Base-by-base conservation (phyloP, 2,797 vertebrate species). In the Podarcis lilfordi region DNA sequence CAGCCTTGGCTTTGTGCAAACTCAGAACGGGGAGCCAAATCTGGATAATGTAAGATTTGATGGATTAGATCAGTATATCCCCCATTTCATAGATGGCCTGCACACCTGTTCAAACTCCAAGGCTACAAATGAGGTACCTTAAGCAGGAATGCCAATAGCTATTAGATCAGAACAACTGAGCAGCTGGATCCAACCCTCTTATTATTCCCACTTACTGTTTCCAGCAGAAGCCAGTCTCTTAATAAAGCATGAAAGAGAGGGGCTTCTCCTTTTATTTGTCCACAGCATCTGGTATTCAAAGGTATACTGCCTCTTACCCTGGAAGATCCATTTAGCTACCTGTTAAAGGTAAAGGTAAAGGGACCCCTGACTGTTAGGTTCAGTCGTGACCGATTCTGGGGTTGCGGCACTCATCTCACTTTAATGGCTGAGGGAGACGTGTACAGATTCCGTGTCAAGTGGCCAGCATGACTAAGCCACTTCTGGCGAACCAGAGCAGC, bases 41-140 rank as follows among this genome's bases (percentile, higher is more conserved):
- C 95, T 95, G 79, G 1, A 86, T 84, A 32, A 76, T 32, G 2
- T 74, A 88, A 88, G 13, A 66, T 45, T 74, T 71, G 9, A 55
- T 61, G 32, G 8, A 10, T 45, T 66, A 80, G 21, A 71, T 77
- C 21, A 61, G 35, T 27, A 61, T 80, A 15, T 55, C 50, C 13
- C 11, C 50, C 50, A 55, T 15, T 55, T 15, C 10, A 45, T 43
- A 43, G 43, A 43, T 9, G 1, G 50, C 50, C 45, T 50, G 45
- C 59, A 61, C 59, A 17, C 59, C 59, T 6, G 21, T 50, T 50
- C 50, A 50, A 50, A 29, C 10, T 69, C 29, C 9, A 69, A 69
- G 29, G 29, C 68, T n/a, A 64, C 68, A 71, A 71, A 6, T 71
- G 29, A 17, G 29, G 2, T 64, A 64, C 6, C 23, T 64, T 23